These are phyloP conservation scores for Halcyon smyrnensis DNA, from an alignment of 2,797 vertebrate species.

Conservation along the genomic window DNA sequence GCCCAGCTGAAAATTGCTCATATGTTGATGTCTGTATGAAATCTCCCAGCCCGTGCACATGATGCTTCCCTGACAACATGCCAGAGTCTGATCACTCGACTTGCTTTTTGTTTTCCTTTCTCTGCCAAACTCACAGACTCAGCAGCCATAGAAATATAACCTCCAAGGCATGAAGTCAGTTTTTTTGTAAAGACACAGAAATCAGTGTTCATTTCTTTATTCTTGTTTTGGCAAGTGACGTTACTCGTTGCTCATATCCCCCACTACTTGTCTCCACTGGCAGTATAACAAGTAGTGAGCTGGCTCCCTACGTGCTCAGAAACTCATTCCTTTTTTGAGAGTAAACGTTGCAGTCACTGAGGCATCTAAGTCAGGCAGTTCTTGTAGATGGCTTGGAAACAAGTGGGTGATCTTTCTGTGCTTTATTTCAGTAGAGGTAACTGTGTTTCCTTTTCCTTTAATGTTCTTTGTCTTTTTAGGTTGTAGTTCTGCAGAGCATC, in stretches of 20 bases:
- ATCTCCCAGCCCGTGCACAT: background rate
- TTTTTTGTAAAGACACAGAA: slow-evolving; percentile 8
- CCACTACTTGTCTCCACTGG: background rate
- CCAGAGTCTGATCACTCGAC: background rate
- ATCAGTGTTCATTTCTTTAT: background rate
- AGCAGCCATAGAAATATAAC: slow-evolving; percentile 28
- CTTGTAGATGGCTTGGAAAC: background rate
- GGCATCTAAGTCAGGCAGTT: background rate
- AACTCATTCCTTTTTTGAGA: background rate
- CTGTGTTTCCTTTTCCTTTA: background rate
- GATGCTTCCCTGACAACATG: background rate
- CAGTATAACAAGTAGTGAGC: background rate
- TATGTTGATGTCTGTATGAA: background rate
- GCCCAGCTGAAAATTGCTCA: background rate
- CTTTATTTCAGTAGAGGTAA: background rate
- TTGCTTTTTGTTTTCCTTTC: slow-evolving; percentile 30
- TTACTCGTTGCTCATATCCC: background rate
- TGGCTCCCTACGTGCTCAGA: background rate
- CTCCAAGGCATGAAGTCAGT: slow-evolving; percentile 7
- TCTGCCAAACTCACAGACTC: slow-evolving; percentile 11
- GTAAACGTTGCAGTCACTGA: background rate
- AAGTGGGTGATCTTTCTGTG: background rate
- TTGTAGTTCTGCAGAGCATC: background rate
- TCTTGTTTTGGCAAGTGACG: background rate
- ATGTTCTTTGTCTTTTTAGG: background rate